A percentile compares a stretch with the other conserved stretches of the same genome.
These are phyloP conservation scores for Lasaia peninsularis DNA, from an alignment of 1,140 invertebrate species.

Conservation along the genomic window DNA sequence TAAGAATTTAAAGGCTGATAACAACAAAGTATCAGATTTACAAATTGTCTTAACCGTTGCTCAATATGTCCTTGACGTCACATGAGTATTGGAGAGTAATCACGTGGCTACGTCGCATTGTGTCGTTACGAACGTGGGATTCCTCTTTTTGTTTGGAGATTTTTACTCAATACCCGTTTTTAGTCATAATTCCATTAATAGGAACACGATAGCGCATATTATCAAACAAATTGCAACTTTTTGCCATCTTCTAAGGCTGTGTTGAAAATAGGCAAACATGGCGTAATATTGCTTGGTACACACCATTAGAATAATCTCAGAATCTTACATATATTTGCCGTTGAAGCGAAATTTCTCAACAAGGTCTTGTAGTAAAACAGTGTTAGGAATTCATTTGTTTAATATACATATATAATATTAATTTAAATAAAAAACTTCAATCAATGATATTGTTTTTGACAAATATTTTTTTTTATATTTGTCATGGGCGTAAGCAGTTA, in stretches of 20 bases:
- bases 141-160: slow-evolving; percentile 17
- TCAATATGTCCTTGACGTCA: slow-evolving; percentile 32
- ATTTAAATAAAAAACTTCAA: no score
- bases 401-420: background rate
- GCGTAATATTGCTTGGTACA: background rate
- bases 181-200: slow-evolving; percentile 2
- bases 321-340: background rate
- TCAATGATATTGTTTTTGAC: no score
- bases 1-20: background rate
- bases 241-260: background rate
- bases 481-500: no score
- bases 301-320: slow-evolving; percentile 6
- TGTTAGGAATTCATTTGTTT: background rate
- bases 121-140: slow-evolving; percentile 17
- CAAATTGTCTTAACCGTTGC: slow-evolving; percentile 20
- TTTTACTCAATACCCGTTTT: slow-evolving; percentile 6
- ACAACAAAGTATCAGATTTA: background rate
- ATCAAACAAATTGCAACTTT: slow-evolving; percentile 8
- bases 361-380: background rate
- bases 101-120: slow-evolving; percentile 20
- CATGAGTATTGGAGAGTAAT: slow-evolving; percentile 20
- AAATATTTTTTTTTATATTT: no score
- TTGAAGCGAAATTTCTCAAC: background rate
- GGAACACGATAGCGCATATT: slow-evolving; percentile 3
- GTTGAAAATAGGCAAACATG: slow-evolving; percentile 5